A percentile compares a stretch with the other conserved stretches of the same genome.
phyloP scores from a whole-genome alignment of 2,113 vertebrate genomes.

The Centrocercus urophasianus region DNA sequence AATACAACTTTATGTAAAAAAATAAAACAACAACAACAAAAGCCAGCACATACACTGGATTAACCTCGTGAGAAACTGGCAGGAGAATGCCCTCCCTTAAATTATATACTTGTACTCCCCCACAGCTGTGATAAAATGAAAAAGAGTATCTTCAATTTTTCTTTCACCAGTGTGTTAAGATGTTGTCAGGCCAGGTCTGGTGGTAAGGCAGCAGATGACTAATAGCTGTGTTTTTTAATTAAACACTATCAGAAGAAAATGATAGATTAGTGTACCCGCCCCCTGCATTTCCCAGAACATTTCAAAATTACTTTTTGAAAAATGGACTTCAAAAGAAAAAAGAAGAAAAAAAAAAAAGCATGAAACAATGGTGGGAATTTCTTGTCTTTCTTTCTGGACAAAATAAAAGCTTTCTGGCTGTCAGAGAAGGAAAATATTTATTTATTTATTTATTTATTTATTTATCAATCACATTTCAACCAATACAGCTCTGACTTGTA shows the following conservation, averaged over 20 bases:
- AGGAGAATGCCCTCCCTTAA: constrained; percentile 12
- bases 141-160: constrained; percentile 45
- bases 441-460: not conserved
- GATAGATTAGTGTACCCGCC: constrained; percentile 58
- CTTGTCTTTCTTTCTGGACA: not conserved
- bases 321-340: constrained; percentile 40
- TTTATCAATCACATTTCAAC: not conserved
- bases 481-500: not conserved
- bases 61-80: constrained; percentile 41
- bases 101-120: constrained; percentile 42
- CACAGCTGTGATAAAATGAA: constrained; percentile 26
- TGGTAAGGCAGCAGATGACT: constrained; percentile 57
- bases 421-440: not conserved
- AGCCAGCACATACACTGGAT: not conserved
- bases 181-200: constrained; percentile 44
- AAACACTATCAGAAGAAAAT: constrained; percentile 67
- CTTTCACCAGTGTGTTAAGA: constrained; percentile 60
- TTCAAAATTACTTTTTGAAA: constrained; percentile 74
- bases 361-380: constrained; percentile 66
- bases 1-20: not conserved
- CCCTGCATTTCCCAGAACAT: constrained; percentile 62
- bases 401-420: constrained; percentile 41
- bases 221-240: constrained; percentile 69
- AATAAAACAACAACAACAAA: not conserved
- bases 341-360: not conserved